Conservation (phyloP, 2,888 invertebrate species). For the Tortrix viridana region DNA sequence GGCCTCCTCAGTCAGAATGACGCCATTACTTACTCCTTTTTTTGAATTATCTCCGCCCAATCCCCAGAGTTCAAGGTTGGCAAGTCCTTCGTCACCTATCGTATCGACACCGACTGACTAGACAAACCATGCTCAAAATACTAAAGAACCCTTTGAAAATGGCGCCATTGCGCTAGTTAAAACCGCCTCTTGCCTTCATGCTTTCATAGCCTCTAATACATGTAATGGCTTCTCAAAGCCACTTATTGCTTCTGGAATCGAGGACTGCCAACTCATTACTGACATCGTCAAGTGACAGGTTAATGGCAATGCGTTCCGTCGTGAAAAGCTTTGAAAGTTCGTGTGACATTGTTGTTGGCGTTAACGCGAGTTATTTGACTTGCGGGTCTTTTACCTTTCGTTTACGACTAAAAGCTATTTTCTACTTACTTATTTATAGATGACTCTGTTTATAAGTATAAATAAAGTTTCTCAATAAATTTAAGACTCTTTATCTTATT, state of each 20-base stretch:
- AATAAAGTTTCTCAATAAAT: background rate
- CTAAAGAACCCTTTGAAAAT: too few species aligned
- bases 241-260: conserved; percentile 12
- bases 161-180: too few species aligned
- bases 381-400: conserved; percentile 4
- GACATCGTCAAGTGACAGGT: conserved; percentile 31
- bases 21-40: too few species aligned
- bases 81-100: too few species aligned
- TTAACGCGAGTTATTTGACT: conserved; percentile 19
- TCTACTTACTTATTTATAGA: conserved; percentile 3
- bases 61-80: too few species aligned
- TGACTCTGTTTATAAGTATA: background rate
- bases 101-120: too few species aligned
- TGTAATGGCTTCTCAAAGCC: conserved; percentile 31
- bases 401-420: conserved; percentile 12
- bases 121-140: too few species aligned
- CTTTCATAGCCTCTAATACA: conserved; percentile 4
- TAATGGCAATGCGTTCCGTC: conserved; percentile 28
- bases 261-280: conserved; percentile 25
- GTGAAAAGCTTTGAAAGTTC: conserved; percentile 34
- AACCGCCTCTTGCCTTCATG: background rate
- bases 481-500: conserved; percentile 1
- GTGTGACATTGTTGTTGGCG: conserved; percentile 18
- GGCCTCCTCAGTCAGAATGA: too few species aligned
- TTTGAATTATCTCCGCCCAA: too few species aligned